Conservation (phyloP, 2,888 invertebrate genomes). For the Agapetus fuscipes region DNA sequence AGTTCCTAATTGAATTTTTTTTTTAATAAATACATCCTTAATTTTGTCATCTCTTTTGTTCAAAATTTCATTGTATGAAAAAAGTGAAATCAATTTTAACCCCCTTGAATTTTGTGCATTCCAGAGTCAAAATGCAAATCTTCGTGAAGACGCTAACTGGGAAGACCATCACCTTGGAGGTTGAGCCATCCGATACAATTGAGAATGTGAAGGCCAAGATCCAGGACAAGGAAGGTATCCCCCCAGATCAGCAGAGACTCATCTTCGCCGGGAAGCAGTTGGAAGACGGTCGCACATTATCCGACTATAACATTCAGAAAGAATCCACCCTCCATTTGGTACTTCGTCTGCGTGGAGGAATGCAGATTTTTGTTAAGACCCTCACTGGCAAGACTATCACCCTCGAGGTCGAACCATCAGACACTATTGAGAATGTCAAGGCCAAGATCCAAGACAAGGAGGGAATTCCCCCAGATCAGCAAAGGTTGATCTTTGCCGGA, state of each 20-base stretch:
- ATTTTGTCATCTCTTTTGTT: too few species aligned
- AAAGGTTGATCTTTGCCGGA: conserved; percentile 45
- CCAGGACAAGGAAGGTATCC: conserved; percentile 45
- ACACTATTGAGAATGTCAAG: conserved; percentile 12
- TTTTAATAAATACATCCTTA: too few species aligned
- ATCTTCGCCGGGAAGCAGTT: conserved; percentile 49
- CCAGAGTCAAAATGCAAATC: conserved; percentile 43
- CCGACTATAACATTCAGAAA: conserved; percentile 51
- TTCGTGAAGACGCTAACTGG: conserved; percentile 49
- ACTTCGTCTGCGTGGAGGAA: conserved; percentile 30
- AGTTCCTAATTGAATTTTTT: too few species aligned
- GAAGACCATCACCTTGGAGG: conserved; percentile 46
- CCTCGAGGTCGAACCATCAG: conserved; percentile 33
- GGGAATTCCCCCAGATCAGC: conserved; percentile 45
- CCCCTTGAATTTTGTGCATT: too few species aligned
- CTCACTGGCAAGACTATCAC: conserved; percentile 43
- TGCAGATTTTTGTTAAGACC: conserved; percentile 45
- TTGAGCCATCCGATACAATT: conserved; percentile 30
- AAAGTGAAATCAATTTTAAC: too few species aligned
- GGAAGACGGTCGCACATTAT: conserved; percentile 45
- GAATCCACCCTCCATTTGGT: conserved; percentile 44
- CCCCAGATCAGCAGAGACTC: conserved; percentile 45
- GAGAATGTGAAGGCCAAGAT: conserved; percentile 28
- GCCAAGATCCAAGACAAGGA: conserved; percentile 44
- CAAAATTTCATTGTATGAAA: too few species aligned